Conservation (phyloP, 2,797 vertebrate species). For the Karalla daura region DNA sequence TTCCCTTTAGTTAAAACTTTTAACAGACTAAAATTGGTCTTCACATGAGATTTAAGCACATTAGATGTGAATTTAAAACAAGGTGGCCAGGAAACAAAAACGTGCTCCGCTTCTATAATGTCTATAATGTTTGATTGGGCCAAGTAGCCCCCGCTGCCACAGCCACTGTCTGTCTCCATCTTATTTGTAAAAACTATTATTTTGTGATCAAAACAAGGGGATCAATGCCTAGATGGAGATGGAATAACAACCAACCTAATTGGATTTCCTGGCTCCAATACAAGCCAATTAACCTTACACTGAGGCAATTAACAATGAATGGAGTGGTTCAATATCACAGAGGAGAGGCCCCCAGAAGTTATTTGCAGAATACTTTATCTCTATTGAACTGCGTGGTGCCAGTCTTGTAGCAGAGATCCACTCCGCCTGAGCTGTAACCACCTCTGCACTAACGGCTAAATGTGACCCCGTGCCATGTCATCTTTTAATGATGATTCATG, state of each 20-base stretch:
- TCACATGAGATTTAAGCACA: conserved; percentile 22
- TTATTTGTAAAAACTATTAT: conserved; percentile 70
- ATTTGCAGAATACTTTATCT: conserved; percentile 73
- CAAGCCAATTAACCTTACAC: conserved; percentile 84
- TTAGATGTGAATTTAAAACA: conserved; percentile 38
- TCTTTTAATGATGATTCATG: conserved; percentile 78
- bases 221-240: conserved; percentile 75
- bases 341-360: conserved; percentile 69
- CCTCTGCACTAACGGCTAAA: conserved; percentile 45
- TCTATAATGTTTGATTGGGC: background rate
- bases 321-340: conserved; percentile 77
- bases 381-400: conserved; percentile 59
- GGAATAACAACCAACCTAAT: conserved; percentile 74
- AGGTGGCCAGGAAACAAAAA: conserved; percentile 18
- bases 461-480: conserved; percentile 59
- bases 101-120: background rate
- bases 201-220: conserved; percentile 73
- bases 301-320: conserved; percentile 81
- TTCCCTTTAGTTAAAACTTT: conserved; percentile 39
- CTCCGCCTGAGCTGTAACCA: conserved; percentile 30
- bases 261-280: conserved; percentile 79
- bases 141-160: conserved; percentile 26
- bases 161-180: conserved; percentile 46
- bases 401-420: conserved; percentile 31
- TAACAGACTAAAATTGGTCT: conserved; percentile 28